Conservation (phyloP, 2,888 invertebrate species). For the Helicoverpa assulta region DNA sequence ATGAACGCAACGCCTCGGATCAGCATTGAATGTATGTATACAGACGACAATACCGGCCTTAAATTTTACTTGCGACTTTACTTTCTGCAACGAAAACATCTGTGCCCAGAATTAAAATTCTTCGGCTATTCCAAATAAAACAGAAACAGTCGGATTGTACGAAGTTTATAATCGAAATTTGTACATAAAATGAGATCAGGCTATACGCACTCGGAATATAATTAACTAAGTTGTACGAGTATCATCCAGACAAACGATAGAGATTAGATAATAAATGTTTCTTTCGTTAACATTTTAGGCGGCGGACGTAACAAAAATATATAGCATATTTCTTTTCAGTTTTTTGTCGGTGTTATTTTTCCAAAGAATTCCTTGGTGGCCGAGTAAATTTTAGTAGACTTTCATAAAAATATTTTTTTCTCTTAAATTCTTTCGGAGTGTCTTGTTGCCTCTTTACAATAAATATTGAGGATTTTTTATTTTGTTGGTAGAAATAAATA, state of each 20-base stretch:
- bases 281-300: constrained; percentile 26
- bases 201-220: constrained; percentile 45
- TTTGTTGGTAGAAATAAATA: neutral
- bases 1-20: constrained; percentile 12
- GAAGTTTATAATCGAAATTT: constrained; percentile 44
- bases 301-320: constrained; percentile 18
- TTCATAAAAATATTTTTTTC: constrained; percentile 1
- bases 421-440: neutral
- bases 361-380: constrained; percentile 28
- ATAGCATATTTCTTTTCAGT: constrained; percentile 29
- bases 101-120: constrained; percentile 38
- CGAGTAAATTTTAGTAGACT: constrained; percentile 19
- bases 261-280: constrained; percentile 23
- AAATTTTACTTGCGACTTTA: constrained; percentile 15
- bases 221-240: constrained; percentile 13
- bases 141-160: constrained; percentile 29
- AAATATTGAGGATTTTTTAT: neutral
- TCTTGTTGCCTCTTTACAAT: neutral
- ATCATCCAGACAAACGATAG: constrained; percentile 27
- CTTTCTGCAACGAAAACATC: constrained; percentile 17
- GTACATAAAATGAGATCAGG: constrained; percentile 35
- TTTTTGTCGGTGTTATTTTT: constrained; percentile 28
- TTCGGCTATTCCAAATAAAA: constrained; percentile 47
- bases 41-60: constrained; percentile 11
- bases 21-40: constrained; percentile 6